Evolutionary conservation across 2,797 vertebrate genomes (phyloP).

Genomic region (Eulemur coronatus): DNA sequence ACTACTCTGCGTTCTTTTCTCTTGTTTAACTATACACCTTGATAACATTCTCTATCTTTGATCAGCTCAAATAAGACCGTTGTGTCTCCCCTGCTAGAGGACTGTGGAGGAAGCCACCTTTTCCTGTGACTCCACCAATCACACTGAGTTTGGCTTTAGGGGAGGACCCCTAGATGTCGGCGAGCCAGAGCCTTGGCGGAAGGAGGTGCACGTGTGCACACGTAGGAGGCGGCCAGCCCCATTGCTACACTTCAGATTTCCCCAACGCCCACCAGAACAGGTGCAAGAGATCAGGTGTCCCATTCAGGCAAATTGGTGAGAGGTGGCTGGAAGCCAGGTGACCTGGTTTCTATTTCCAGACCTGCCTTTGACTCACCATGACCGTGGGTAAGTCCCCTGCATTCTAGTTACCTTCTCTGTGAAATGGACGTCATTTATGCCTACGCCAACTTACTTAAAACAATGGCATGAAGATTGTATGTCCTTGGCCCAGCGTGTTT

Average conservation of each 20-base stretch:
- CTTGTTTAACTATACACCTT: not conserved
- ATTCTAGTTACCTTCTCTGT: not conserved
- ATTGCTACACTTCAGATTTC: not conserved
- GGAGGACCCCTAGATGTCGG: not conserved
- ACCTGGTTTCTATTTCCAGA: conserved; percentile 50
- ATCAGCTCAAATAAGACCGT: not conserved
- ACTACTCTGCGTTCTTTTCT: not conserved
- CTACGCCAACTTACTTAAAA: not conserved
- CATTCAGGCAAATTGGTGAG: not conserved
- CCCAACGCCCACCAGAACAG: not conserved
- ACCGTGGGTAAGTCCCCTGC: not conserved
- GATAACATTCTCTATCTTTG: not conserved
- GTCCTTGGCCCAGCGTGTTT: not conserved
- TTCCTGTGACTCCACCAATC: not conserved
- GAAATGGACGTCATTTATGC: not conserved
- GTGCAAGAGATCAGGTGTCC: not conserved
- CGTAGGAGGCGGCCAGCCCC: fast-evolving
- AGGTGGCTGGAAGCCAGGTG: not conserved
- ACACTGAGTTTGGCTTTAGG: not conserved
- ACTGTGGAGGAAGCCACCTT: not conserved
- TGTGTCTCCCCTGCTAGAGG: not conserved
- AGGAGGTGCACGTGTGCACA: fast-evolving
- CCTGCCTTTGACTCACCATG: conserved; percentile 38
- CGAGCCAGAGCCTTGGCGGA: not conserved
- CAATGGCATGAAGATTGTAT: not conserved